Evolutionary conservation across 2,797 vertebrate species (phyloP).

Genomic region (Paguma larvata): DNA sequence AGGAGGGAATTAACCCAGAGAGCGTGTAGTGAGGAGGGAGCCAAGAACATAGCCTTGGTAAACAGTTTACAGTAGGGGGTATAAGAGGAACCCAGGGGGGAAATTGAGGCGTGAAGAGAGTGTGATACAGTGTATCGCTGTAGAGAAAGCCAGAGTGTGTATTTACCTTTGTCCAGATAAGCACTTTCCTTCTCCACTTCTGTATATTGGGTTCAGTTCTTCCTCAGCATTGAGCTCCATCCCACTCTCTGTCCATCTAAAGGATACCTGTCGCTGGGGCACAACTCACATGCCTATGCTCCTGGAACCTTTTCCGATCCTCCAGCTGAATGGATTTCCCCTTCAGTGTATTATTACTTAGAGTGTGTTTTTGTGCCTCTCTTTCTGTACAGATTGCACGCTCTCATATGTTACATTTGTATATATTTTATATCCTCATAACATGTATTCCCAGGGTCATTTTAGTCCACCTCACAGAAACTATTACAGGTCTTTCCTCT

Average conservation of each 20-base stretch:
- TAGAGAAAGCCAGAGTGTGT: neutral
- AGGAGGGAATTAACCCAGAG: neutral
- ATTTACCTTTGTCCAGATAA: neutral
- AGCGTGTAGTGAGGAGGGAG: neutral
- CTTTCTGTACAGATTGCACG: neutral
- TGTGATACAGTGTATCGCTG: neutral
- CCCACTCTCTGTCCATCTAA: neutral
- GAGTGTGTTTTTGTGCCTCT: neutral
- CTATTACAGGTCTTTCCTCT: neutral
- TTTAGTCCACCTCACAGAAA: neutral
- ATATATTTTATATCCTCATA: neutral
- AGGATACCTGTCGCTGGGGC: neutral
- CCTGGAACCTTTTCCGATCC: neutral
- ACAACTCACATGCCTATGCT: neutral
- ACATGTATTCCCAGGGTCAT: neutral
- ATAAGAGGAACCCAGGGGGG: neutral
- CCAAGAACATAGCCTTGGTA: neutral
- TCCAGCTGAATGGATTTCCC: neutral
- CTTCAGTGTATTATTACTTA: neutral
- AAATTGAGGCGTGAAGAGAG: neutral
- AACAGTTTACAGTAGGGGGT: neutral
- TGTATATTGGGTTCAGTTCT: neutral
- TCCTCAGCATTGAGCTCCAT: neutral
- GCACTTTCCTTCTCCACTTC: neutral
- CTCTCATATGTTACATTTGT: neutral